A percentile compares a stretch with the other conserved stretches of the same genome.
Conservation (phyloP, 2,888 invertebrate species). For the Oligia strigilis region DNA sequence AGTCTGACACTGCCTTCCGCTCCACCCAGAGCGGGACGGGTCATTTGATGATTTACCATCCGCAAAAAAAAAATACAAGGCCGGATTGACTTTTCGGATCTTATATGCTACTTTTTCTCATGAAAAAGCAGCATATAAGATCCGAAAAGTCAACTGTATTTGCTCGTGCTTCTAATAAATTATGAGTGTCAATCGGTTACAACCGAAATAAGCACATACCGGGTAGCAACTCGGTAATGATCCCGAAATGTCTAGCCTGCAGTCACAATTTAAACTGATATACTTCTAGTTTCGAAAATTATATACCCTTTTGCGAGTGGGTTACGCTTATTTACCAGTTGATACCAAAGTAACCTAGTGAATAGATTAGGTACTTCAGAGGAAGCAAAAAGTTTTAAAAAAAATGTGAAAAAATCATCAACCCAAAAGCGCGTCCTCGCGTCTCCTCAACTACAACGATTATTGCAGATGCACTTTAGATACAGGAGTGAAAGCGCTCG, state of each 20-base stretch:
- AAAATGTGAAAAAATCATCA: fast-evolving
- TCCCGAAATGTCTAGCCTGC: not conserved
- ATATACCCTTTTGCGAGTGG: not conserved
- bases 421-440: not conserved
- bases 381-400: fast-evolving
- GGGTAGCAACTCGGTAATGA: not conserved
- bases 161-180: not conserved
- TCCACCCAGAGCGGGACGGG: no score
- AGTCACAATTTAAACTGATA: not conserved
- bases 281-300: not conserved
- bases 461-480: slow-evolving; percentile 61
- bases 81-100: no score
- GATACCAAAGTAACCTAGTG: not conserved
- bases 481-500: slow-evolving; percentile 73
- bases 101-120: no score
- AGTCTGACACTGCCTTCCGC: no score
- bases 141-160: not conserved
- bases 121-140: no score
- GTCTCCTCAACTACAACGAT: slow-evolving; percentile 35
- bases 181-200: not conserved
- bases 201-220: not conserved
- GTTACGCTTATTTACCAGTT: not conserved
- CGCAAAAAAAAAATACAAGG: no score
- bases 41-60: no score
- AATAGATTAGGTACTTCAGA: not conserved